Percentiles rank a stretch among this genome's conserved stretches.
Evolutionary conservation across 2,888 invertebrate genomes (phyloP).

Genomic region (Acleris emargana): DNA sequence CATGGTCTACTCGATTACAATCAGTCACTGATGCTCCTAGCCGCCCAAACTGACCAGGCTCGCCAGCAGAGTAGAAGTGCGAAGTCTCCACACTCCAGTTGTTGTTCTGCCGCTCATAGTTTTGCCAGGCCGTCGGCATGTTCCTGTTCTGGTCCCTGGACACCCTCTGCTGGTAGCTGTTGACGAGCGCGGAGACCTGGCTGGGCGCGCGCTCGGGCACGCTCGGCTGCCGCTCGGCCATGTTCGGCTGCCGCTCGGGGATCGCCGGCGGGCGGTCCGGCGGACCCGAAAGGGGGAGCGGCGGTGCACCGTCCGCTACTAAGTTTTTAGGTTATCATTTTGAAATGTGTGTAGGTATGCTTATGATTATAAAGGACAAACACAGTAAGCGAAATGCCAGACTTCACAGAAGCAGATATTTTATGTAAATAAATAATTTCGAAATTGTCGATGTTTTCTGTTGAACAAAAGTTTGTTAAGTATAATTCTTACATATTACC

Average conservation of each 20-base stretch:
- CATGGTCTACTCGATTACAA: not conserved
- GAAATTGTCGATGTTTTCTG: no score
- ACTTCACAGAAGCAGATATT: constrained; percentile 17
- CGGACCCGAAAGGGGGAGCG: constrained; percentile 63
- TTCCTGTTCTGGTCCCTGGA: constrained; percentile 57
- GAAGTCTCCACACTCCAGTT: constrained; percentile 70
- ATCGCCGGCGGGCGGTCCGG: constrained; percentile 47
- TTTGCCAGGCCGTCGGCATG: constrained; percentile 43
- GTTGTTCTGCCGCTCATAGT: constrained; percentile 55
- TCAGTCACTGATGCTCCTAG: not conserved
- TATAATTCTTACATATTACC: no score
- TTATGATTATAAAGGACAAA: constrained; percentile 10
- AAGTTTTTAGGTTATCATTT: constrained; percentile 33
- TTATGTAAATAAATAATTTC: not conserved
- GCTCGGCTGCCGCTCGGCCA: constrained; percentile 52
- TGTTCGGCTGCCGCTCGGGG: constrained; percentile 43
- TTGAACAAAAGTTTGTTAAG: no score
- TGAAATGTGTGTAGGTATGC: not conserved
- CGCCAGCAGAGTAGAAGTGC: constrained; percentile 72
- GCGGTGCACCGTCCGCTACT: constrained; percentile 61
- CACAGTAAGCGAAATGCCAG: constrained; percentile 3
- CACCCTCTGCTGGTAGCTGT: constrained; percentile 74
- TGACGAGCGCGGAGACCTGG: constrained; percentile 68
- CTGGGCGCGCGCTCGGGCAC: constrained; percentile 53
- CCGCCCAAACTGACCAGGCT: constrained; percentile 65